Evolutionary conservation across 2,113 vertebrate genomes (phyloP), one percentile per base, ranked within the genome.

Genomic region (Chaenogobius annularis): DNA sequence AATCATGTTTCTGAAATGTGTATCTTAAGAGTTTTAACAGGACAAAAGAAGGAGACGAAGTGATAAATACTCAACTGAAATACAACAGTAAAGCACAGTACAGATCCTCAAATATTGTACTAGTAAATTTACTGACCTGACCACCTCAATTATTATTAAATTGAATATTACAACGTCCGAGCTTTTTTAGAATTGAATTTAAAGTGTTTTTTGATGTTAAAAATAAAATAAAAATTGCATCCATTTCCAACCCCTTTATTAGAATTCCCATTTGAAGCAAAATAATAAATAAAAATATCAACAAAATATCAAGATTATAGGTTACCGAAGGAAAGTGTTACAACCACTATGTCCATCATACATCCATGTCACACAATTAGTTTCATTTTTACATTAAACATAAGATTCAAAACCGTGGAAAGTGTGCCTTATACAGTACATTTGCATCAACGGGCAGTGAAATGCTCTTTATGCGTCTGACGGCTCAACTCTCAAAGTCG

Each of bases 361-460:
- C 81, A 81, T 68, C 84, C 82, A 75, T 67, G 68, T 85, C 75
- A 75, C 70, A 75, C 79, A 77, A 5, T 31, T 80, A 75, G 71
- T 69, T 67, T 69, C 74, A 11, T 71, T 83, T 82, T 74, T 81
- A 85, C 79, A 86, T 74, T 68, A 75, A 86, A 85, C 80, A 62
- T 72, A 81, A 87, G 70, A 88, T 73, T 74, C 74, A 76, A 80
- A 82, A 85, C 5, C 37, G 78, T 77, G 65, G 79, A 85, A 90
- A 75, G 78, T 83, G 84, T 79, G 50, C 70, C 79, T 74, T 70
- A 81, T 84, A 26, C 22, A 58, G 55, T 26, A 79, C 77, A 87
- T 73, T 82, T 62, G 77, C 83, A 79, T 81, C 82, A 84, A 81
- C 81, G 83, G 90, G 90, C 90, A 91, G 88, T 91, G 90, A 89